A percentile compares a stretch with the other conserved stretches of the same genome.
Conservation (phyloP, 2,888 invertebrate genomes). For the Koerneria pararmatus region DNA sequence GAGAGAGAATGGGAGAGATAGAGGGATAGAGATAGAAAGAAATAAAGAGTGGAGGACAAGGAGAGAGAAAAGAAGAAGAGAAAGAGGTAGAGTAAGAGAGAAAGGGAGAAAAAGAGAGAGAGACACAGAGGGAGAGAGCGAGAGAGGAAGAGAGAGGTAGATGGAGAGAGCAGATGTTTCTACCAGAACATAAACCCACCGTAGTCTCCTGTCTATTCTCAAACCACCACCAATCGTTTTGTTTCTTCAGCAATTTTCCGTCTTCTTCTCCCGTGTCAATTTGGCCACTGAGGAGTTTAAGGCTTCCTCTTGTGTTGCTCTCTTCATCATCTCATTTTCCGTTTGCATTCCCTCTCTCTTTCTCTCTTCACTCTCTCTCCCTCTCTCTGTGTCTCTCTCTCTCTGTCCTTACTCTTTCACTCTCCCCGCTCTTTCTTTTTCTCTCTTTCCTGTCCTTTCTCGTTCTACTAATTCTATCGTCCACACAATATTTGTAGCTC, state of each 20-base stretch:
- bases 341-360: conserved; percentile 13
- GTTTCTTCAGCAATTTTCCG: too few species aligned
- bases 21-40: neutral
- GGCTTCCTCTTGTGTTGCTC: too few species aligned
- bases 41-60: neutral
- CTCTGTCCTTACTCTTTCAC: conserved; percentile 15
- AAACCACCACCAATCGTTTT: too few species aligned
- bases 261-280: too few species aligned
- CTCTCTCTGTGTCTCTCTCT: conserved; percentile 14
- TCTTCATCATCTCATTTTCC: neutral
- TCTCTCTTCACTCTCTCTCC: conserved; percentile 16
- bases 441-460: neutral
- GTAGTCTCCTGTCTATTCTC: too few species aligned
- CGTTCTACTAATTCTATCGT: too few species aligned
- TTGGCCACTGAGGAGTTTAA: too few species aligned
- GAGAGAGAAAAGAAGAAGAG: neutral
- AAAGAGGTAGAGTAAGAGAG: conserved; percentile 1
- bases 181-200: too few species aligned
- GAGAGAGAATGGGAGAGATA: neutral
- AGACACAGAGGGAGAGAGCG: neutral
- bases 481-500: too few species aligned
- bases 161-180: conserved; percentile 10
- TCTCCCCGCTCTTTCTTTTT: conserved; percentile 4
- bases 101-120: neutral
- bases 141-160: neutral